Conservation (phyloP, 2,797 vertebrate genomes). For the Pangasius macronema region DNA sequence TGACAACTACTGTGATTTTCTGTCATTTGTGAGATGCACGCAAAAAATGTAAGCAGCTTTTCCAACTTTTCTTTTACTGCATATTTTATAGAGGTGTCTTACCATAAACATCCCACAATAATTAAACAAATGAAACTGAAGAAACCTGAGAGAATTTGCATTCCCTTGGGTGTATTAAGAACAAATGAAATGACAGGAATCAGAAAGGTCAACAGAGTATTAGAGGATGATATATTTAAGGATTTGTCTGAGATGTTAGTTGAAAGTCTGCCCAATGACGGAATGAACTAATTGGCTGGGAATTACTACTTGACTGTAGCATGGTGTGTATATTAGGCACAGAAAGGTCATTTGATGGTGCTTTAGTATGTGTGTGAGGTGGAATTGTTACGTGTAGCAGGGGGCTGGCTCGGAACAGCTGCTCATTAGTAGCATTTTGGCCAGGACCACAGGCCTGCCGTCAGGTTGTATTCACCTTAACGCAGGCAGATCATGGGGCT, state of each 20-base stretch:
- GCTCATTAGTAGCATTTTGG: slow-evolving; percentile 57
- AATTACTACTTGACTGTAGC: neutral
- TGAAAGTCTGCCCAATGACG: neutral
- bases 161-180: neutral
- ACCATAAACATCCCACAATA: neutral
- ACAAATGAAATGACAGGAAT: neutral
- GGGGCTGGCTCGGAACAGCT: slow-evolving; percentile 39
- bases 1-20: neutral
- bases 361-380: slow-evolving; percentile 19
- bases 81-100: neutral
- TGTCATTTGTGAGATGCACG: neutral
- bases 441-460: slow-evolving; percentile 33
- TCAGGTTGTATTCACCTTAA: slow-evolving; percentile 65
- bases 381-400: slow-evolving; percentile 30
- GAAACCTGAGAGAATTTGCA: neutral
- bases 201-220: neutral
- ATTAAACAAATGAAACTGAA: neutral
- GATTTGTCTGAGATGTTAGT: neutral
- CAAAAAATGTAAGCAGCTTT: neutral
- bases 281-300: neutral
- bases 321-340: slow-evolving; percentile 19
- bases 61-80: neutral
- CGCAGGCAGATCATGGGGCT: slow-evolving; percentile 77
- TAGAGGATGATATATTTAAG: neutral
- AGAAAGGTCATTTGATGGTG: slow-evolving; percentile 18